Evolutionary conservation across 53 echinoderm and acorn worm genomes (phyloP).

Genomic region (Apostichopus leukothele): DNA sequence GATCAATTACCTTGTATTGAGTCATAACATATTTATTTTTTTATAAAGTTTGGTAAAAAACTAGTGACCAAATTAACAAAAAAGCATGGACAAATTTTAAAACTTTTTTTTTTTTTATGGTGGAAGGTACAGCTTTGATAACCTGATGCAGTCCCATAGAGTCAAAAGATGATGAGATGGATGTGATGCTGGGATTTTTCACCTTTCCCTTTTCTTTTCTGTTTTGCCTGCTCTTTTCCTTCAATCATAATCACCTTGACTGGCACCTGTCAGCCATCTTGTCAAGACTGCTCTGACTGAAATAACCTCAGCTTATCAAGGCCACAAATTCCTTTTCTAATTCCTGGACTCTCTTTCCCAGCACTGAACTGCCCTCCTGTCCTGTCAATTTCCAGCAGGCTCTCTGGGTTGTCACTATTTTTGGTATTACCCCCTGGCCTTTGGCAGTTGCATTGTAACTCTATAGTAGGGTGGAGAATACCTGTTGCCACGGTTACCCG

Average conservation of each 20-base stretch:
- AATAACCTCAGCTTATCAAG: constrained; percentile 32
- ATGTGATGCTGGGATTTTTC: background rate
- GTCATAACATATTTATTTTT: too few species aligned
- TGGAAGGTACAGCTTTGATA: too few species aligned
- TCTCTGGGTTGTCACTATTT: constrained; percentile 47
- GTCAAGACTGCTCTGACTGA: constrained; percentile 14
- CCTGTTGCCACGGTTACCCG: background rate
- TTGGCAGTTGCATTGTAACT: constrained; percentile 26
- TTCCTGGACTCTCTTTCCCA: constrained; percentile 23
- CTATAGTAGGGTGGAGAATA: constrained; percentile 12
- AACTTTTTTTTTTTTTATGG: too few species aligned
- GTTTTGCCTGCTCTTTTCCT: background rate
- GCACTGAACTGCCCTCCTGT: constrained; percentile 30
- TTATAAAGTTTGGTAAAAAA: too few species aligned
- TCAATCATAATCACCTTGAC: constrained; percentile 26
- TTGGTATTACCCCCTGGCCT: constrained; percentile 47
- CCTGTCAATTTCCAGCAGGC: constrained; percentile 42
- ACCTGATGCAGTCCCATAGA: too few species aligned
- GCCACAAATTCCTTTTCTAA: constrained; percentile 43
- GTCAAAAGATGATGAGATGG: background rate
- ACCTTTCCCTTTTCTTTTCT: background rate
- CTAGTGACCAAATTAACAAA: too few species aligned
- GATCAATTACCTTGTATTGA: too few species aligned
- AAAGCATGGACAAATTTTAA: too few species aligned
- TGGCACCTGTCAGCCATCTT: constrained; percentile 40